Conservation (phyloP, 2,888 invertebrate species). For the Melanargia galathea region DNA sequence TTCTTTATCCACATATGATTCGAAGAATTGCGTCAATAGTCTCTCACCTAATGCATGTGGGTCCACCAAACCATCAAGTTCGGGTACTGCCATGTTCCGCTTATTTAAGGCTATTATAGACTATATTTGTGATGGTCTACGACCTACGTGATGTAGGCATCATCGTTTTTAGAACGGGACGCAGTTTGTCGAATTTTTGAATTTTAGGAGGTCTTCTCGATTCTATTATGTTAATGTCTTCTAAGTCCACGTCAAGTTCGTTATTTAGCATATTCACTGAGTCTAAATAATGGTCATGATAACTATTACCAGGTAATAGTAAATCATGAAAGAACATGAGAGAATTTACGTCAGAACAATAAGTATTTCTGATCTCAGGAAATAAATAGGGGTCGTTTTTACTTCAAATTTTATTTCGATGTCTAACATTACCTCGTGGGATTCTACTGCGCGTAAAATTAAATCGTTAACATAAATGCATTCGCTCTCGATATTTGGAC, state of each 20-base stretch:
- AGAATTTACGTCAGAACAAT: neutral
- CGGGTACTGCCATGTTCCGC: neutral
- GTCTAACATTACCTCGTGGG: too few species aligned
- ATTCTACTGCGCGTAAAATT: too few species aligned
- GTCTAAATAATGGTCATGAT: neutral
- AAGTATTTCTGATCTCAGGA: too few species aligned
- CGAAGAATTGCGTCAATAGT: neutral
- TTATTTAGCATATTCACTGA: neutral
- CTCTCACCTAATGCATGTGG: neutral
- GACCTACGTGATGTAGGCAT: neutral
- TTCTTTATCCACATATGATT: neutral
- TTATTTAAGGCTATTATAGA: neutral
- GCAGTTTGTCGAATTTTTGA: neutral
- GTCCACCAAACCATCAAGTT: too few species aligned
- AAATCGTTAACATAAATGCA: too few species aligned
- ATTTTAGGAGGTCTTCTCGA: neutral
- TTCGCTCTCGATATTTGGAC: too few species aligned
- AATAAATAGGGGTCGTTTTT: too few species aligned
- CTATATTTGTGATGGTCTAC: neutral
- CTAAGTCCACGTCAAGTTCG: neutral
- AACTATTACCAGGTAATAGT: neutral
- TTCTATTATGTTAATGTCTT: neutral
- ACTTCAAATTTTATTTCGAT: too few species aligned
- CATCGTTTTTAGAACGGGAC: neutral
- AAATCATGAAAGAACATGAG: neutral